Evolutionary conservation across 1,140 invertebrate genomes (phyloP), one percentile per base, ranked within the genome.

Genomic region (Paramacrobiotus metropolitanus): DNA sequence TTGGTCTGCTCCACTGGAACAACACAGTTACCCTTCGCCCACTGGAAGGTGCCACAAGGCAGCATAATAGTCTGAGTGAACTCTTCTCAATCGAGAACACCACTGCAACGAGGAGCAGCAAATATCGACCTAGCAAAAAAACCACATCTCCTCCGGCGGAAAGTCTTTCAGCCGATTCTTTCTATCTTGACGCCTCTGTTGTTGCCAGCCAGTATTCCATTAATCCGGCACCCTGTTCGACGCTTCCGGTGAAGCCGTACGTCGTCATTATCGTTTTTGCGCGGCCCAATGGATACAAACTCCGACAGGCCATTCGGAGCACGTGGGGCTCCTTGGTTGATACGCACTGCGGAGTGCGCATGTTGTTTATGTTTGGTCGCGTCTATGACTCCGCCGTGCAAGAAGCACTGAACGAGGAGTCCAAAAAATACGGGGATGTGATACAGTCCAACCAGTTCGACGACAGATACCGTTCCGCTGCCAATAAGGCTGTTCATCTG

Each of bases 381-480:
- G 24, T 55, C 48, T 55, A 55, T 24, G 24, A 55, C 48, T 9
- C 4, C 48, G 48, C 9, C 15, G 15, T 55, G 15, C 48, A 55
- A 24, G 28, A 15, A 9, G 28, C 9, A 24, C 48, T 55, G 4
- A 24, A 20, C 15, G 15, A 55, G 48, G 48, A 55, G 28, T 15
- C 48, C 15, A 24, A 55, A 15, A 55, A 55, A 24, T 55, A 55
- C 48, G 48, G 48, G 15, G 48, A 55, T 24, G 24, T 55, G 48
- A 55, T 55, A 9, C 48, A 55, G 48, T 55, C 48, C 15, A 55
- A 55, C 24, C 48, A 55, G 48, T 55, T 55, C 28, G 48, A 55
- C 28, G 48, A 55, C 48, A 55, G 28, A 24, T 55, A 55, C 24
- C 48, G 48, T 9, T 15, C 48, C 15, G 48, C 48, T 15, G 48